Conservation (phyloP, 2,113 vertebrate species). For the Rutilus rutilus region DNA sequence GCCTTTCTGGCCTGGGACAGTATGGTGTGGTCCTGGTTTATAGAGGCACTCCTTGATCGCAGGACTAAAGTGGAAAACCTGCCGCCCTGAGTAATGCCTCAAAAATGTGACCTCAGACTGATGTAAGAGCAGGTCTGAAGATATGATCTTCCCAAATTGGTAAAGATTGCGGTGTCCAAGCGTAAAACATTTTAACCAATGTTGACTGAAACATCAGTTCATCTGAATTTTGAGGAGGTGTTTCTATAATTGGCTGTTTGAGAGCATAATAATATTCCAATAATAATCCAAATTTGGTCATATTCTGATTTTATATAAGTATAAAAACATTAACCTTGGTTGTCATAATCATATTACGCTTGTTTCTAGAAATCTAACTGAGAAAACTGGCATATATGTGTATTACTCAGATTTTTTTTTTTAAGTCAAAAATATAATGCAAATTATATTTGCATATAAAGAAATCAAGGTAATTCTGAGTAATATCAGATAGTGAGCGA, state of each 20-base stretch:
- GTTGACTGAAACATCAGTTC: background rate
- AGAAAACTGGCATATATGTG: background rate
- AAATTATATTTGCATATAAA: background rate
- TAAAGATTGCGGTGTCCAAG: too few species aligned
- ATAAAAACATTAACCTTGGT: background rate
- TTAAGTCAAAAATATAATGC: too few species aligned
- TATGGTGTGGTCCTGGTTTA: background rate
- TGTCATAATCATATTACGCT: background rate
- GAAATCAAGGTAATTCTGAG: background rate
- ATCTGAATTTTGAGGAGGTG: background rate
- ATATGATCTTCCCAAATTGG: too few species aligned
- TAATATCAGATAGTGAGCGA: background rate
- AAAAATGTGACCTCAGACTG: constrained; percentile 7
- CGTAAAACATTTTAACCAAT: background rate
- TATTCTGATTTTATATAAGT: background rate
- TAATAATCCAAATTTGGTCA: background rate
- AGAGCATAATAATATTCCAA: background rate
- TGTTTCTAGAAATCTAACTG: background rate
- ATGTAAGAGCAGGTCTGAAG: background rate
- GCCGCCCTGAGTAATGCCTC: background rate
- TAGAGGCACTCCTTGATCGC: constrained; percentile 9
- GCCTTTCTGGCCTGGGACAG: background rate
- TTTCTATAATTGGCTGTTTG: background rate
- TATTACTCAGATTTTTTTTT: background rate
- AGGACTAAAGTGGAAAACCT: background rate